Evolutionary conservation across 37 sponge, comb jelly and placozoan genomes (phyloP), one percentile per base, ranked within the genome.

Genomic region (Hormiphora californensis): DNA sequence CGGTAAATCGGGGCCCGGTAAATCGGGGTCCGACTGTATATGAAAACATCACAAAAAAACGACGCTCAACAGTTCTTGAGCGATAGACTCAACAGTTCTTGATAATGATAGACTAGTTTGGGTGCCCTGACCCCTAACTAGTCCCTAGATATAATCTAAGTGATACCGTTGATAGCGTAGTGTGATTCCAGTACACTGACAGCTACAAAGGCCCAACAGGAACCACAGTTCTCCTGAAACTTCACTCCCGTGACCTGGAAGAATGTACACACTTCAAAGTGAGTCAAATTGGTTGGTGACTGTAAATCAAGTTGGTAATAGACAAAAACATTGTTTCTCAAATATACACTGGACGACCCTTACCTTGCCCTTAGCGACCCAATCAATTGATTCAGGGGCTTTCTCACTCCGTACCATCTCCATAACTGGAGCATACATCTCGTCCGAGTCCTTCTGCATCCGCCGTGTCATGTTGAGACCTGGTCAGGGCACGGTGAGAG

Each of bases 331-430:
- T 17, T 49, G 53, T 15, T 17, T 49, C 53, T 17, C 53, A 49
- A 17, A 9, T 15, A 17, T 17, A 49, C 9, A 49, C 9, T 17
- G 53, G 53, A 49, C 15, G 15, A 49, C 15, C 53, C 9, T 4
- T 28, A 57, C 61, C 61, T 57, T 57, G 7, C 61, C 61, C 27
- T 57, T 57, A 23, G n/a, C 61, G 30, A 57, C 61, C 61, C 61
- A 57, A 30, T 57, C n/a, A 15, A 57, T 4, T 21, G 61, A 21
- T 5, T 57, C 61, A 19, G 61, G 61, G 61, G 22, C 23, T 19
- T 12, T 30, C n/a, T 57, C 61, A 5, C 30, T 28, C 30, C 61
- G n/a, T 5, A 57, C 61, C n/a, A 23, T 30, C 5, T 23, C 61
- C 61, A 28, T 30, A 23, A 19, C 61, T 5, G 61, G 61, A 15